Conservation (phyloP, 2,888 invertebrate genomes). For the Dasysyrphus tricinctus region DNA sequence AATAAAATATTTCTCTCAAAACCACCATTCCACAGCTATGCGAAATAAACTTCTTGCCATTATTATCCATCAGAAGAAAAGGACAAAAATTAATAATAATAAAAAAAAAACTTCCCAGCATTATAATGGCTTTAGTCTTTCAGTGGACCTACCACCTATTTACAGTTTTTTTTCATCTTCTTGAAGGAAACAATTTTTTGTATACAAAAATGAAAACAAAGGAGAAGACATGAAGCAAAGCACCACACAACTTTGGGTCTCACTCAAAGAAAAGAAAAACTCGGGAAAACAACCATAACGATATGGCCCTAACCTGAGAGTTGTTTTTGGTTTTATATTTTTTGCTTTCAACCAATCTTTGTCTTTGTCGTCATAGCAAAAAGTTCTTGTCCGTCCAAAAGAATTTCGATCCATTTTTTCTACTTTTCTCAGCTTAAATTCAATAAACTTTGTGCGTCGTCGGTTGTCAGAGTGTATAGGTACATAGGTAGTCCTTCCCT, state of each 20-base stretch:
- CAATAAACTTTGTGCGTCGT: constrained; percentile 52
- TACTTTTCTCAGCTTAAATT: constrained; percentile 49
- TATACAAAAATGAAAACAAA: not conserved
- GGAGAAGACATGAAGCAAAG: constrained; percentile 5
- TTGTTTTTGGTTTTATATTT: not conserved
- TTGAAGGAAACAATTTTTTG: not conserved
- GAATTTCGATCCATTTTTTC: constrained; percentile 47
- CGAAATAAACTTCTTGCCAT: constrained; percentile 17
- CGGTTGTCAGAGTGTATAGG: not conserved
- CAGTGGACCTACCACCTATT: constrained; percentile 3
- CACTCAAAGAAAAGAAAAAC: constrained; percentile 18
- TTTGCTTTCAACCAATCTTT: constrained; percentile 13
- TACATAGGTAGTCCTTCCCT: not conserved
- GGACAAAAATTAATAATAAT: constrained; percentile 49
- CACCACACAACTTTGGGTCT: constrained; percentile 20
- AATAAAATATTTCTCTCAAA: constrained; percentile 11
- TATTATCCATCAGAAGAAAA: constrained; percentile 40
- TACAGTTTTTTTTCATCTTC: not conserved
- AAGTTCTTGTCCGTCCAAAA: constrained; percentile 38
- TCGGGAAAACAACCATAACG: constrained; percentile 55
- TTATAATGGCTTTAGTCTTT: constrained; percentile 37
- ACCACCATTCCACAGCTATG: not conserved
- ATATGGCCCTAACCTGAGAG: constrained; percentile 12
- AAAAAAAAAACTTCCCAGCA: constrained; percentile 1
- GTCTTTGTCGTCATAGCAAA: constrained; percentile 29